Evolutionary conservation across 1,140 invertebrate genomes (phyloP), one percentile per base, ranked within the genome.

Genomic region (Drosophila subpulchrella): DNA sequence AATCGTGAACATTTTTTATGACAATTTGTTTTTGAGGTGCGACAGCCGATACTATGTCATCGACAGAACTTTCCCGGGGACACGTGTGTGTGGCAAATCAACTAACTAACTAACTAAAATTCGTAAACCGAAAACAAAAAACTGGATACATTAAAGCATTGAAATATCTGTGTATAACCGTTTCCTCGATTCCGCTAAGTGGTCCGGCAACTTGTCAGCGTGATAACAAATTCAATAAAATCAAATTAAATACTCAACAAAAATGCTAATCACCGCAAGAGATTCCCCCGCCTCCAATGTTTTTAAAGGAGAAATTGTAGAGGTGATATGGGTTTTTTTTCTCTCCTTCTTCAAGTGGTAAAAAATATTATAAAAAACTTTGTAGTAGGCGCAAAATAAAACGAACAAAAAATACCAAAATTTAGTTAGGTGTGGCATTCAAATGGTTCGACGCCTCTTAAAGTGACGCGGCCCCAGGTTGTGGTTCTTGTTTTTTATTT

Each of bases 201-300:
- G 84, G 83, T 89, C 81, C 77, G 77, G 65, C 80, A 81, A 84
- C 76, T 88, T 88, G 84, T 80, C 73, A 81, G 79, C 74, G 75
- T 88, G 74, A 81, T 84, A 88, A 84, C 80, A 89, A 81, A 84
- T 77, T 89, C 84, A 89, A 88, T 89, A 81, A 89, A 88, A 88
- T 80, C 72, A 80, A 88, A 88, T 89, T 89, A 88, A 88, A 88
- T 84, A 88, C 80, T 81, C 84, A 78, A 88, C 84, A 84, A 84
- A 88, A 81, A 88, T 88, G 84, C 84, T 81, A 88, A 88, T 89
- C 71, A 83, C 75, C 55, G 42, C 24, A 17, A 38, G 36, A 56
- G 51, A n/a, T 44, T 34, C 46, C 11, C 62, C 63, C 47, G 50
- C 36, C 63, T 67, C 27, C 46, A 36, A 34, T 6, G 24, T 59